Conservation (phyloP, 1,140 invertebrate genomes). For the Oryctes rhinoceros region DNA sequence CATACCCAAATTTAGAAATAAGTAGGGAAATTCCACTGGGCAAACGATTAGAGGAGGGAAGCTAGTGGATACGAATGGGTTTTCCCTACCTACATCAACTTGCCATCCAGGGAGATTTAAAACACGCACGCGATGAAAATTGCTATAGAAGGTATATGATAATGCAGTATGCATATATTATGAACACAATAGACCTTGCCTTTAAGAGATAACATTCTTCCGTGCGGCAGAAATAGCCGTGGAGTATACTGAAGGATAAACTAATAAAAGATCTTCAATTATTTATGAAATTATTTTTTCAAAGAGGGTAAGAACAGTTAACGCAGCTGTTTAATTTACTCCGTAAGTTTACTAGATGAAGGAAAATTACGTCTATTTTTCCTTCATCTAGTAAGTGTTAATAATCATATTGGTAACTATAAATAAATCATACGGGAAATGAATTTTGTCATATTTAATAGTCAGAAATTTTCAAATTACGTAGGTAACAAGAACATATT, state of each 20-base stretch:
- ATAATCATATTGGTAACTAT: no score
- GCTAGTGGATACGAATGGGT: not conserved
- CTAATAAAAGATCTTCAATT: not conserved
- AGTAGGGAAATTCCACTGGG: not conserved
- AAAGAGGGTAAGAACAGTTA: not conserved
- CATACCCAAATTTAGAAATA: not conserved
- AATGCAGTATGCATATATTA: constrained; percentile 32
- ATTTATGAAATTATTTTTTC: not conserved
- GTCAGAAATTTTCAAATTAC: no score
- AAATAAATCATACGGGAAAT: no score
- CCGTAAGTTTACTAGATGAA: no score
- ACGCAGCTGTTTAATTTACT: no score
- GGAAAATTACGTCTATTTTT: no score
- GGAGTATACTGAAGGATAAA: not conserved
- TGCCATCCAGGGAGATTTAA: not conserved
- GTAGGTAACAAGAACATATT: no score
- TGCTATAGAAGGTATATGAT: constrained; percentile 19
- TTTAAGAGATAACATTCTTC: not conserved
- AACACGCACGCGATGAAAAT: constrained; percentile 11
- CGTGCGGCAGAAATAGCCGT: not conserved
- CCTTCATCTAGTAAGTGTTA: no score
- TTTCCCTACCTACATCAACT: not conserved
- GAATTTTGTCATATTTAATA: no score
- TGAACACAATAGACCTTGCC: not conserved
- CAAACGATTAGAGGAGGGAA: not conserved